phyloP scores from a whole-genome alignment of 2,113 vertebrate species.

The Oreochromis spilurus region DNA sequence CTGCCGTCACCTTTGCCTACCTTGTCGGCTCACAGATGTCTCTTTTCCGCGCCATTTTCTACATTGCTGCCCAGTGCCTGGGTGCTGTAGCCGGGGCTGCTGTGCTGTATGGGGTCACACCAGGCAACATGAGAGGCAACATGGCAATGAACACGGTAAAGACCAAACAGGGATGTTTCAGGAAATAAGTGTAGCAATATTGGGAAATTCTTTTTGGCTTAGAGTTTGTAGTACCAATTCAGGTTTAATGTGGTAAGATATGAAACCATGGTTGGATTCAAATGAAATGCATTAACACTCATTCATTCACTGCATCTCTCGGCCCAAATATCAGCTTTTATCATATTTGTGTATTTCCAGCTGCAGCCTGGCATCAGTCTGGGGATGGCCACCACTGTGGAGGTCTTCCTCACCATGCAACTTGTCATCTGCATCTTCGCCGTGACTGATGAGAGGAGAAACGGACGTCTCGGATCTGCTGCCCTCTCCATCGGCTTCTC shows the following conservation, averaged over 20 bases:
- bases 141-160: slow-evolving; percentile 87
- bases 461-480: slow-evolving; percentile 81
- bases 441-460: slow-evolving; percentile 86
- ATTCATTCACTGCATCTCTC: not conserved
- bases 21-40: slow-evolving; percentile 90
- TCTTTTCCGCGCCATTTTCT: slow-evolving; percentile 84
- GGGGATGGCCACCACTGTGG: slow-evolving; percentile 87
- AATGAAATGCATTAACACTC: not conserved
- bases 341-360: slow-evolving; percentile 52
- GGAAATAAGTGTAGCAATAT: not conserved
- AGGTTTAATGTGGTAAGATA: not conserved
- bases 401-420: slow-evolving; percentile 89
- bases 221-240: not conserved
- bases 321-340: not conserved
- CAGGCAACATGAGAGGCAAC: slow-evolving; percentile 82
- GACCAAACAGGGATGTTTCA: not conserved
- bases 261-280: not conserved
- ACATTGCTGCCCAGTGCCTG: slow-evolving; percentile 84
- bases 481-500: slow-evolving; percentile 90
- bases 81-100: slow-evolving; percentile 87
- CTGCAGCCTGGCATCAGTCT: slow-evolving; percentile 84
- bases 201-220: not conserved
- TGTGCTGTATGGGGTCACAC: slow-evolving; percentile 87
- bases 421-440: slow-evolving; percentile 87
- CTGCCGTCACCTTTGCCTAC: slow-evolving; percentile 89